Percentiles rank a stretch among this genome's conserved stretches.
phyloP scores from a whole-genome alignment of 1,140 invertebrate genomes.

The Calephelis virginiensis region DNA sequence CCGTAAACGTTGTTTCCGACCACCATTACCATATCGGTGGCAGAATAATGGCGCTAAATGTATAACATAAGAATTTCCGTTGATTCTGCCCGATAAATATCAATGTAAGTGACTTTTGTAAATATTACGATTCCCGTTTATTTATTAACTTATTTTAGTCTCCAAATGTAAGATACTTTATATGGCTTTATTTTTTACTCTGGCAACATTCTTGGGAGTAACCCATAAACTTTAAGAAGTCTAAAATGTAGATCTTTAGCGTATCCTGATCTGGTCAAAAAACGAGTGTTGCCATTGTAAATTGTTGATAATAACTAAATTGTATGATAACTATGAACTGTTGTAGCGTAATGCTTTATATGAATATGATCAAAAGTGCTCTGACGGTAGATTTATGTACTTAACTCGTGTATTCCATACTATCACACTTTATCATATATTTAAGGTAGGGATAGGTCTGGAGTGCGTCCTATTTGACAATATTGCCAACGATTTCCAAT shows the following conservation, averaged over 20 bases:
- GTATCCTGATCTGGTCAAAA: neutral
- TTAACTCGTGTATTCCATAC: conserved; percentile 58
- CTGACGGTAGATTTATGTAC: conserved; percentile 53
- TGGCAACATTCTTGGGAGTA: conserved; percentile 31
- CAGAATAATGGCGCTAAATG: neutral
- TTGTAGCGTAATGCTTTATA: conserved; percentile 54
- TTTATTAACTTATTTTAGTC: conserved; percentile 18
- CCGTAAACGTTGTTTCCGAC: neutral
- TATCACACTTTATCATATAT: conserved; percentile 22
- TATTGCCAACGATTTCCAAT: conserved; percentile 12
- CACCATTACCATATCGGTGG: neutral
- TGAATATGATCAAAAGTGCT: conserved; percentile 48
- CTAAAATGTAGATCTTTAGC: conserved; percentile 1
- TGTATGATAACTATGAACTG: conserved; percentile 42
- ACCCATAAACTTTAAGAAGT: conserved; percentile 6
- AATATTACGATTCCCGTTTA: conserved; percentile 12
- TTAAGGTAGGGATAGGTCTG: conserved; percentile 14
- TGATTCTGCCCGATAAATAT: neutral
- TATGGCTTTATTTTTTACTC: conserved; percentile 28
- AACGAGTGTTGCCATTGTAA: conserved; percentile 17
- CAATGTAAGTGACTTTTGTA: conserved; percentile 7
- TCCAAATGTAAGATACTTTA: conserved; percentile 27
- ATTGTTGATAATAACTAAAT: conserved; percentile 43
- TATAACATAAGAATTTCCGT: neutral
- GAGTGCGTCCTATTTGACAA: conserved; percentile 17